Evolutionary conservation across 2,113 vertebrate species (phyloP).

Genomic region (Ammospiza nelsoni): DNA sequence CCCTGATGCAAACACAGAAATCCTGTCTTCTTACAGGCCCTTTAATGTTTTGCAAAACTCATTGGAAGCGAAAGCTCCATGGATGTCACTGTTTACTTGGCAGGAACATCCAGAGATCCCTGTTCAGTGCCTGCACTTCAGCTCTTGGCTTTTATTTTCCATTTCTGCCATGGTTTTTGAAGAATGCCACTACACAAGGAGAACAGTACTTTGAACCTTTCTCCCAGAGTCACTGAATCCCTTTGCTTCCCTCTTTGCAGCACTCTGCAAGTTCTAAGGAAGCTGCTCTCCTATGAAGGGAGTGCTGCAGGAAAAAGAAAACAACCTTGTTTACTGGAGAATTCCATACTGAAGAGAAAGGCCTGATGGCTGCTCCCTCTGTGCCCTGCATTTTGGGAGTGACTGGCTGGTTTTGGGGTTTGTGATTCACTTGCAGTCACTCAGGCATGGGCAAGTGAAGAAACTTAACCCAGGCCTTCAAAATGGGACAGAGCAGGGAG

Average conservation of each 20-base stretch:
- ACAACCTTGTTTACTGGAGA: neutral
- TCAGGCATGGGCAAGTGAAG: neutral
- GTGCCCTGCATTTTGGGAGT: neutral
- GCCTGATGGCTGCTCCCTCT: neutral
- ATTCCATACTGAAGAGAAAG: neutral
- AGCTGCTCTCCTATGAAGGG: neutral
- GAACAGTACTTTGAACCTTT: neutral
- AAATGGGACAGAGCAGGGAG: neutral
- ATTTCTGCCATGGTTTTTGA: neutral
- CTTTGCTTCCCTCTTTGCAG: neutral
- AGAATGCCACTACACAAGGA: neutral
- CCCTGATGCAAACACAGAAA: neutral
- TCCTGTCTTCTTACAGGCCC: neutral
- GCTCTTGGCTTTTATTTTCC: neutral
- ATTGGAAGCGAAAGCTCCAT: neutral
- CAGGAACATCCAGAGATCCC: neutral
- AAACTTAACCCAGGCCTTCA: neutral
- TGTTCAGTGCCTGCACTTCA: neutral
- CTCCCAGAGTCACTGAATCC: neutral
- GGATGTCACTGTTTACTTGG: neutral
- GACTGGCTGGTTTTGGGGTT: neutral
- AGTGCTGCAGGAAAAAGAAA: neutral
- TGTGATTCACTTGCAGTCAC: neutral
- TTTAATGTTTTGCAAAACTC: neutral
- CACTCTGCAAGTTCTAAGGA: neutral